Base-by-base conservation (phyloP, 2,888 invertebrate species). In the Ischnus inquisitorius region DNA sequence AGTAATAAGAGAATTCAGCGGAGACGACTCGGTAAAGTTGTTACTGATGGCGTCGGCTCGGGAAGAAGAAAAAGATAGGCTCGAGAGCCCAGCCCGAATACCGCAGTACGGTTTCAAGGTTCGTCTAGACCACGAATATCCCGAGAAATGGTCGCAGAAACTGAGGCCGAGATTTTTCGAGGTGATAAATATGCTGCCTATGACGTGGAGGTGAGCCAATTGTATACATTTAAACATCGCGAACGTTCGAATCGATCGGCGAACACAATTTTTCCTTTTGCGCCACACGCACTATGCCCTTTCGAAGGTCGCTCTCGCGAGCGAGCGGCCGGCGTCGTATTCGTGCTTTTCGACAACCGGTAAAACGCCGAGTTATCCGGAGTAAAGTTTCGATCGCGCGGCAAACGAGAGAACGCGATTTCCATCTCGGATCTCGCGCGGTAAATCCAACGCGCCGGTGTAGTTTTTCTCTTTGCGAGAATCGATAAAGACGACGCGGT, bases 31-130 rank as follows among this genome's bases (percentile, higher is more conserved):
- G 14, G 16, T 16, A 16, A 39, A 3, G 48, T 16, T 14, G 14
- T 19, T 28, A 14, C 2, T 6, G 8, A 77, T 77, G 80, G 77
- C 62, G 72, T n/a, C 22, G 12, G 2, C 8, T 2, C 22, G 62
- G 12, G 34, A 14, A 25, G 48, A 19, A 12, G 46, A 34, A 6
- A 54, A 25, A 43, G 39, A 67, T 14, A 46, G 46, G 12, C n/a
- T 60, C 25, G 28, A 74, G 39, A 28, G 10, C 10, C 60, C 84
- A 19, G 88, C 82, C n/a, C 92, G 92, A 39, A 92, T 95, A 82
- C 95, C 97, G 16, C 95, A 95, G 84, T 95, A 95, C 91, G 97
- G 97, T 12, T 94, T 97, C 86, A 97, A 97, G 93, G 94, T 97
- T n/a, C 95, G 94, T 87, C 94, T 97, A 87, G 95, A 97, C 93